Conservation (phyloP, 1,140 invertebrate species). For the Drosophila kohkoa region DNA sequence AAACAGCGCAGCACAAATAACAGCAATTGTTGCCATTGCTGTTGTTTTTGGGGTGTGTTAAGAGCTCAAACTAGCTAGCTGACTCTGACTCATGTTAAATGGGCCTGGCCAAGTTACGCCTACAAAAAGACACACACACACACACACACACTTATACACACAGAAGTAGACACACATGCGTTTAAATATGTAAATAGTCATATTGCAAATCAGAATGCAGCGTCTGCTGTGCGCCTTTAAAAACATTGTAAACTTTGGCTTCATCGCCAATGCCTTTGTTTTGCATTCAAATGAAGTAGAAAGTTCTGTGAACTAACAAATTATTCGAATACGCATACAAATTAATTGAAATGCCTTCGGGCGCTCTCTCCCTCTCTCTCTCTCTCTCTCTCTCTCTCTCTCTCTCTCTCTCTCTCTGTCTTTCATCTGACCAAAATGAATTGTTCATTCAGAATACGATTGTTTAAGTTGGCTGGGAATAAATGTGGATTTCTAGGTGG, state of each 20-base stretch:
- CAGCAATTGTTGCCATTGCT: background rate
- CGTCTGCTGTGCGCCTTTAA: constrained; percentile 20
- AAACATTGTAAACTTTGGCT: no score
- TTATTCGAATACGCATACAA: constrained; percentile 21
- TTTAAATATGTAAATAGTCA: constrained; percentile 2
- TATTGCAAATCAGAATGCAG: constrained; percentile 72
- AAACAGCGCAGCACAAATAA: constrained; percentile 19
- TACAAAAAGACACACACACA: constrained; percentile 13
- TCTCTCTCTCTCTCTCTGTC: background rate
- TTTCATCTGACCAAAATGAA: constrained; percentile 18
- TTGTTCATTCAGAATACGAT: constrained; percentile 58
- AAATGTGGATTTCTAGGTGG: constrained; percentile 24
- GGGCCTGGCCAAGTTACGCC: constrained; percentile 38
- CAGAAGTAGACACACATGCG: background rate
- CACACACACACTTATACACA: background rate
- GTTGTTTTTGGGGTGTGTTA: constrained; percentile 42
- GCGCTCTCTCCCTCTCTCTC: constrained; percentile 18
- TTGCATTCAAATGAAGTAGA: constrained; percentile 77
- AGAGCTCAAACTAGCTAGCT: constrained; percentile 34
- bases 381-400: background rate
- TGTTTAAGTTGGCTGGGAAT: constrained; percentile 23
- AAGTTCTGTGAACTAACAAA: constrained; percentile 57
- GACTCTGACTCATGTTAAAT: constrained; percentile 33
- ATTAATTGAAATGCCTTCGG: constrained; percentile 60
- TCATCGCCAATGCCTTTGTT: constrained; percentile 24